These are phyloP conservation scores for Aegotheles bennettii DNA, from an alignment of 2,113 vertebrate species.

Conservation along the genomic window DNA sequence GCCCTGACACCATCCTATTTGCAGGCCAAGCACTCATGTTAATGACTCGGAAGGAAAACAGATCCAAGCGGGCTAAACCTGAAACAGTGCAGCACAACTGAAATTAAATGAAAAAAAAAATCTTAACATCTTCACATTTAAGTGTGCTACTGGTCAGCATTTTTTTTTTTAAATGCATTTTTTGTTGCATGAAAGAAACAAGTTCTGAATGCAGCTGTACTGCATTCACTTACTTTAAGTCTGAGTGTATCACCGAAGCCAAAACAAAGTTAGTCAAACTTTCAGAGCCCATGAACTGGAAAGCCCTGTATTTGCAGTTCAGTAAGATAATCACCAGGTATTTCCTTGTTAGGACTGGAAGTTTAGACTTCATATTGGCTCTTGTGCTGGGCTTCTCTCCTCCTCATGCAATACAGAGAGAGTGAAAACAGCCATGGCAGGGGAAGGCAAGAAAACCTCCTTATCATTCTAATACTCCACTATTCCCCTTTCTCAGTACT, in stretches of 20 bases:
- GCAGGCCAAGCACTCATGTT: neutral
- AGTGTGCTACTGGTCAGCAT: neutral
- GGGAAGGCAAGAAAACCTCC: neutral
- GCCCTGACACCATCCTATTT: constrained; percentile 12
- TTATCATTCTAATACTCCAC: neutral
- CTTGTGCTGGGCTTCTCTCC: neutral
- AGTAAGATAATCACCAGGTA: neutral
- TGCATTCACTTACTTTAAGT: neutral
- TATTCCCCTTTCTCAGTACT: neutral
- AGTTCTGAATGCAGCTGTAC: neutral
- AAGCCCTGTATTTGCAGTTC: neutral
- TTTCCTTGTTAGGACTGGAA: neutral
- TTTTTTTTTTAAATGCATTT: neutral
- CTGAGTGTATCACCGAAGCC: neutral
- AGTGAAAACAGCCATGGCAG: neutral
- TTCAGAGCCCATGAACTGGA: neutral
- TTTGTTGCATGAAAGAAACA: neutral
- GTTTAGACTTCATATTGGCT: neutral
- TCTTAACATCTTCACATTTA: neutral
- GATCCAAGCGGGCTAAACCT: constrained; percentile 25
- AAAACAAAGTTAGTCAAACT: neutral
- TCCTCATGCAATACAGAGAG: fast-evolving
- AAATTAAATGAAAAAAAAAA: neutral
- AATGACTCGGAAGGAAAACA: neutral
- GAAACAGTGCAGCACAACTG: neutral